These are phyloP conservation scores for Protobothrops mucrosquamatus DNA, from an alignment of 2,113 vertebrate genomes.

Conservation along the genomic window DNA sequence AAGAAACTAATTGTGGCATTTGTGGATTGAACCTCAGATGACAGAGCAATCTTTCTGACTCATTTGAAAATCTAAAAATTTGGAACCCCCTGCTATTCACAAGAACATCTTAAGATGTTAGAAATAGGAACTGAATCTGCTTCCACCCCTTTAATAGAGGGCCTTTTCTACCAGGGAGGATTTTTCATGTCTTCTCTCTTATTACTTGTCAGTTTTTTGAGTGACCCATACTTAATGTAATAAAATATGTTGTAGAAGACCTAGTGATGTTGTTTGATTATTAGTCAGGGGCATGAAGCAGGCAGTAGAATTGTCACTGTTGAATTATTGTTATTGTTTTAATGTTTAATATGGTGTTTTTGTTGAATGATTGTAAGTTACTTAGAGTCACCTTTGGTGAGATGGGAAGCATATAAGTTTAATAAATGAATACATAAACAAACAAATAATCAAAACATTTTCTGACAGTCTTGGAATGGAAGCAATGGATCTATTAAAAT, in stretches of 20 bases:
- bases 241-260: not conserved
- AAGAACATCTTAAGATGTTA: not conserved
- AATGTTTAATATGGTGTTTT: no score
- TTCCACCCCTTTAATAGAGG: not conserved
- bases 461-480: not conserved
- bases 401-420: no score
- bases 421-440: no score
- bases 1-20: not conserved
- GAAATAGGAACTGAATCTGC: not conserved
- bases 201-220: not conserved
- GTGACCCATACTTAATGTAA: not conserved
- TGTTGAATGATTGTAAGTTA: no score
- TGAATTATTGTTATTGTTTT: not conserved
- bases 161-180: not conserved
- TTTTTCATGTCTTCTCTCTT: not conserved
- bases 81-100: not conserved
- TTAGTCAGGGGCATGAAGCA: not conserved
- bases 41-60: not conserved
- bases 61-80: not conserved
- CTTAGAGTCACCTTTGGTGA: no score
- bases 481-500: not conserved
- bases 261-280: not conserved
- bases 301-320: not conserved
- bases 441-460: not conserved
- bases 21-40: not conserved